A percentile compares a stretch with the other conserved stretches of the same genome.
Evolutionary conservation across 2,888 invertebrate species (phyloP).

Genomic region (Mellilla xanthometata): DNA sequence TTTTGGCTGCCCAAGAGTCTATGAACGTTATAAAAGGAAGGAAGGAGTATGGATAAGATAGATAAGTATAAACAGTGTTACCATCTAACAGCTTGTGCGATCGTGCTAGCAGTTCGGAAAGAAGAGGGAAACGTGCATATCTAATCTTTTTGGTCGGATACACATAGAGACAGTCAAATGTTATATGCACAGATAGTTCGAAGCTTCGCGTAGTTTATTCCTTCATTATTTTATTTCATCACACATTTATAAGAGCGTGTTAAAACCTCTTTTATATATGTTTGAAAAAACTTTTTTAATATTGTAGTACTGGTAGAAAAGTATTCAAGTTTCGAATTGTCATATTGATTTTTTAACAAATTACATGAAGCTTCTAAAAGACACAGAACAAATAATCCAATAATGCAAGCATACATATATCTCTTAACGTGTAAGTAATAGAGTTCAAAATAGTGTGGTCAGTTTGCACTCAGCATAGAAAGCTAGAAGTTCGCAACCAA

Average conservation of each 20-base stretch:
- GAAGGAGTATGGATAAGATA: background rate
- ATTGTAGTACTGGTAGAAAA: no score
- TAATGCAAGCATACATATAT: constrained; percentile 60
- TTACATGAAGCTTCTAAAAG: constrained; percentile 50
- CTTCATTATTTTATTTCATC: no score
- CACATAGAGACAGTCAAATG: constrained; percentile 58
- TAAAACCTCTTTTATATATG: no score
- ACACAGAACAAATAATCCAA: constrained; percentile 55
- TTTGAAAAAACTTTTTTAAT: no score
- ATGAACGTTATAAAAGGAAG: no score
- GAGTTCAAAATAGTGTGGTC: constrained; percentile 55
- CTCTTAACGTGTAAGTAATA: constrained; percentile 47
- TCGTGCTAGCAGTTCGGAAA: constrained; percentile 40
- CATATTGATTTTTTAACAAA: constrained; percentile 1
- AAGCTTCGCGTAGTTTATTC: constrained; percentile 41
- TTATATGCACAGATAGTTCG: constrained; percentile 51
- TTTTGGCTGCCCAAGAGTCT: no score
- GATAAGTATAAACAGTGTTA: constrained; percentile 37
- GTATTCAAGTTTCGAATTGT: no score
- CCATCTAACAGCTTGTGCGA: constrained; percentile 45
- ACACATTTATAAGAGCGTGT: no score
- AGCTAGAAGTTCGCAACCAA: constrained; percentile 63
- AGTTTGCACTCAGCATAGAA: constrained; percentile 47
- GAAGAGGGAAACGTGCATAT: constrained; percentile 65
- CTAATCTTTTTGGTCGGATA: constrained; percentile 73